A percentile compares a stretch with the other conserved stretches of the same genome.
These are phyloP conservation scores for Poecile montanus DNA, from an alignment of 2,797 vertebrate species.

Conservation along the genomic window DNA sequence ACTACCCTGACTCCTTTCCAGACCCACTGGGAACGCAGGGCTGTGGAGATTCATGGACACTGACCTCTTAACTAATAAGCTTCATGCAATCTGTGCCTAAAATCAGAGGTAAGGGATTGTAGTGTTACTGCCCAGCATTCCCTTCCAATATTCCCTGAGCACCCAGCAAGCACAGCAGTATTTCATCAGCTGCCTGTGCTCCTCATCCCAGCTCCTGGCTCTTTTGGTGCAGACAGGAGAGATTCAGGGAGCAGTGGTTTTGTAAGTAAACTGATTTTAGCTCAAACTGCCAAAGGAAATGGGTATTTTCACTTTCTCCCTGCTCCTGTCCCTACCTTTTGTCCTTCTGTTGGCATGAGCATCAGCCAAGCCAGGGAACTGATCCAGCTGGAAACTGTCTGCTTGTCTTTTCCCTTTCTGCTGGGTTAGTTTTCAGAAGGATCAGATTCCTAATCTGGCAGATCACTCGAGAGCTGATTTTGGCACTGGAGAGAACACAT, in stretches of 20 bases:
- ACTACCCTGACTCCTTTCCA: not conserved
- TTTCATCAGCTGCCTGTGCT: not conserved
- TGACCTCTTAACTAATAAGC: not conserved
- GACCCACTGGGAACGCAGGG: not conserved
- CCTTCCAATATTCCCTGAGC: not conserved
- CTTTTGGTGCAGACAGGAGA: not conserved
- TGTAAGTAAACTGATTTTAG: not conserved
- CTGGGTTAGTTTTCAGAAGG: slow-evolving; percentile 48
- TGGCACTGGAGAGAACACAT: slow-evolving; percentile 30
- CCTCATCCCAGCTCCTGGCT: not conserved
- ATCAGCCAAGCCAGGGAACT: slow-evolving; percentile 38
- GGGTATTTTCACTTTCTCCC: slow-evolving; percentile 15
- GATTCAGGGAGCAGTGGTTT: not conserved
- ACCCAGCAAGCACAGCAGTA: not conserved
- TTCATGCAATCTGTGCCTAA: not conserved
- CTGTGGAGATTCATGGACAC: not conserved
- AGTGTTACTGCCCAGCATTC: not conserved
- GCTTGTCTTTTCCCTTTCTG: slow-evolving; percentile 61
- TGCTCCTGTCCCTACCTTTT: slow-evolving; percentile 44
- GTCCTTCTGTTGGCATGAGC: slow-evolving; percentile 51
- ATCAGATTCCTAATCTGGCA: slow-evolving; percentile 67
- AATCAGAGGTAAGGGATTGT: not conserved
- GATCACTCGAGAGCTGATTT: slow-evolving; percentile 46
- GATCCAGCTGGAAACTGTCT: slow-evolving; percentile 55
- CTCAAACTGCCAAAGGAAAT: not conserved